phyloP scores from a whole-genome alignment of 2,888 invertebrate genomes.

The Caenorhabditis doughertyi region DNA sequence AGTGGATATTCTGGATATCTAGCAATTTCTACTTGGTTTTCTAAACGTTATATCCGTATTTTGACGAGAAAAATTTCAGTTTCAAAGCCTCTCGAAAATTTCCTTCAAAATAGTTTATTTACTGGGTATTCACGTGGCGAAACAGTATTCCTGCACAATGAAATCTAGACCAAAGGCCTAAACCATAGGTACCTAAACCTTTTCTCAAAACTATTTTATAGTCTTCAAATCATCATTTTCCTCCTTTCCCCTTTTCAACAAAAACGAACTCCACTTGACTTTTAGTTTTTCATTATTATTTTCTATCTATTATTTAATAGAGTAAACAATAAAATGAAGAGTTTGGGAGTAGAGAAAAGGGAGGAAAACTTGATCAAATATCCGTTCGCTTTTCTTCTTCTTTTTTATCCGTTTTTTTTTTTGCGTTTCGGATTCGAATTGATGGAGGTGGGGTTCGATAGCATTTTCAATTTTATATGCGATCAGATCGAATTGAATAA shows the following conservation, averaged over 20 bases:
- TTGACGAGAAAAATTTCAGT: no score
- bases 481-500: no score
- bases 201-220: slow-evolving; percentile 4
- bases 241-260: not conserved
- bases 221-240: not conserved
- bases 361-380: slow-evolving; percentile 34
- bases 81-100: no score
- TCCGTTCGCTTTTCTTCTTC: slow-evolving; percentile 13
- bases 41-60: no score
- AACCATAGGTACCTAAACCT: no score
- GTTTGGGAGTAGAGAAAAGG: not conserved
- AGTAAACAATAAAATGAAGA: slow-evolving; percentile 27
- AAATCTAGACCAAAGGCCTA: no score
- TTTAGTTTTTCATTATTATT: slow-evolving; percentile 21
- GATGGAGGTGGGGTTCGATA: not conserved
- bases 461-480: not conserved
- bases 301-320: slow-evolving; percentile 21
- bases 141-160: not conserved
- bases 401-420: no score
- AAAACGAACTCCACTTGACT: slow-evolving; percentile 11
- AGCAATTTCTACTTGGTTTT: no score
- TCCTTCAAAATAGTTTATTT: no score
- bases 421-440: not conserved
- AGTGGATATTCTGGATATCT: no score
- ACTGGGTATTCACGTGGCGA: no score